These are phyloP conservation scores for Sapajus apella DNA, from an alignment of 2,113 vertebrate species.

Conservation along the genomic window DNA sequence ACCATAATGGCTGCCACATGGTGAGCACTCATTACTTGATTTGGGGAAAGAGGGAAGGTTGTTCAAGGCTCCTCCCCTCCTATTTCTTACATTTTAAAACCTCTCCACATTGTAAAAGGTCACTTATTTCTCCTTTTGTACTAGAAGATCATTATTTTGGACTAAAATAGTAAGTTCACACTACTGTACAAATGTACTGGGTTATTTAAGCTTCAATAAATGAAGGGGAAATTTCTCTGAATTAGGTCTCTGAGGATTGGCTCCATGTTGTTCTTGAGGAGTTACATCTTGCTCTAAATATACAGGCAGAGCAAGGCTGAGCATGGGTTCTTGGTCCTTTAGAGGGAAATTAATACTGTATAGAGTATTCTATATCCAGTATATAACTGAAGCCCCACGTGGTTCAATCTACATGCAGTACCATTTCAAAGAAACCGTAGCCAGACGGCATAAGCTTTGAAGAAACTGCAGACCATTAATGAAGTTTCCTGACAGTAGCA, in stretches of 20 bases:
- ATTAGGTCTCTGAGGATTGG: conserved; percentile 2
- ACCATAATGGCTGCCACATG: not conserved
- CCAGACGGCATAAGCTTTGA: not conserved
- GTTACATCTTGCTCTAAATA: conserved; percentile 1
- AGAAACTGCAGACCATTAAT: not conserved
- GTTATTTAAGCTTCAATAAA: conserved; percentile 40
- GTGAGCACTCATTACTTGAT: not conserved
- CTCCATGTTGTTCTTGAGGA: not conserved
- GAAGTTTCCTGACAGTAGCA: not conserved
- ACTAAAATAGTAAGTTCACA: conserved; percentile 46
- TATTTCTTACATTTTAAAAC: not conserved
- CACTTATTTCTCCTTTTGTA: not conserved
- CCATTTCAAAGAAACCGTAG: not conserved
- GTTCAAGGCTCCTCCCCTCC: not conserved
- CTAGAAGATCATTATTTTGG: conserved; percentile 39
- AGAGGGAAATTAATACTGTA: not conserved
- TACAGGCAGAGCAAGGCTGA: not conserved
- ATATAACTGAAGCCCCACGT: not conserved
- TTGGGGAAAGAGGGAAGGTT: not conserved
- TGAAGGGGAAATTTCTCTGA: conserved; percentile 7
- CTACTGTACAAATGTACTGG: not conserved
- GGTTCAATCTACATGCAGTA: not conserved
- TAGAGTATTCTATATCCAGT: not conserved
- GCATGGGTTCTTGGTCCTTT: not conserved
- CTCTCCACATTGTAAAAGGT: not conserved